These are phyloP conservation scores for Athrips mouffetella DNA, from an alignment of 2,888 invertebrate species.

Conservation along the genomic window DNA sequence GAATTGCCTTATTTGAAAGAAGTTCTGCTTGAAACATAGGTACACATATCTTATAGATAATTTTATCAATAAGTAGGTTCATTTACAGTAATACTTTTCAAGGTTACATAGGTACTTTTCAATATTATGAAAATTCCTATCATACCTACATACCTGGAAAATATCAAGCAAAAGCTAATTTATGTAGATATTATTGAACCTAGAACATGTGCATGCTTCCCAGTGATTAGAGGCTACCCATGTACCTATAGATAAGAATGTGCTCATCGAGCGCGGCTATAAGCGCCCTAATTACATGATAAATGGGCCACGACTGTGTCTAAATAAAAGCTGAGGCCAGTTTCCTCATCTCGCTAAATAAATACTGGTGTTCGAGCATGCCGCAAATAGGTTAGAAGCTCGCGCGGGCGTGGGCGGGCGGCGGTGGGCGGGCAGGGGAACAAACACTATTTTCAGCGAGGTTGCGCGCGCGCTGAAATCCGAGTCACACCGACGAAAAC, in stretches of 20 bases:
- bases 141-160: too few relatives aligned
- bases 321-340: constrained; percentile 66
- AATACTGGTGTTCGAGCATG: constrained; percentile 66
- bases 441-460: constrained; percentile 74
- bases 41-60: too few relatives aligned
- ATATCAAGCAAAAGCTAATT: too few relatives aligned
- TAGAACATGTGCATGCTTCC: neutral
- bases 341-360: constrained; percentile 75
- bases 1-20: too few relatives aligned
- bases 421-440: constrained; percentile 35
- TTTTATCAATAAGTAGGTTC: too few relatives aligned
- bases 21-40: too few relatives aligned
- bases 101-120: too few relatives aligned
- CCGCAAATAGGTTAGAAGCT: constrained; percentile 72
- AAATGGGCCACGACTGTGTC: constrained; percentile 64
- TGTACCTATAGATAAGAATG: constrained; percentile 14
- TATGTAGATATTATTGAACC: neutral
- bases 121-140: too few relatives aligned
- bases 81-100: too few relatives aligned
- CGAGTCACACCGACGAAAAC: constrained; percentile 58
- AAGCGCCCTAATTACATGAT: constrained; percentile 56
- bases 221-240: neutral
- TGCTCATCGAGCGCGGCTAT: constrained; percentile 6
- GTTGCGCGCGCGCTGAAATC: constrained; percentile 68
- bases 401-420: constrained; percentile 32